phyloP scores from a whole-genome alignment of 2,113 vertebrate species.

The Sitta europaea region DNA sequence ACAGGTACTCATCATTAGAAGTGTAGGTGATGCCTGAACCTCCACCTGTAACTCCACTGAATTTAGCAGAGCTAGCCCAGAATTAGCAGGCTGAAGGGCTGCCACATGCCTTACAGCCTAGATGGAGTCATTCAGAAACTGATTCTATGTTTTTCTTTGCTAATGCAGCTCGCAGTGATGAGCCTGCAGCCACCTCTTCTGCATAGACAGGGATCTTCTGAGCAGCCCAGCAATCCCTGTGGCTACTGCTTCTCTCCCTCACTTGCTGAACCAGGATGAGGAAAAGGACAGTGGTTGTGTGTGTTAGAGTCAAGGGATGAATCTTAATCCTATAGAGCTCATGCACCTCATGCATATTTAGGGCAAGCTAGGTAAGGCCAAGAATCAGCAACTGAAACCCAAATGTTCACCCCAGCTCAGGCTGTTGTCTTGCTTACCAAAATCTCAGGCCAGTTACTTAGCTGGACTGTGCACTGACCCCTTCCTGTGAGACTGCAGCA shows the following conservation, averaged over 20 bases:
- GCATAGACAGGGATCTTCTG: not conserved
- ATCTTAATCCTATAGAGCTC: not conserved
- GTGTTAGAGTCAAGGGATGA: not conserved
- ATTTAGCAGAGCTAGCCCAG: not conserved
- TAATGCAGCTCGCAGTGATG: rapidly evolving
- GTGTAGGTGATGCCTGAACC: not conserved
- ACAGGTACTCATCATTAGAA: not conserved
- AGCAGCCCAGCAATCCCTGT: not conserved
- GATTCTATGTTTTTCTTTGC: not conserved
- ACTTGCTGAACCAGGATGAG: not conserved
- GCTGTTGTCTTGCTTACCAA: not conserved
- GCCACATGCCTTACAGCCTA: not conserved
- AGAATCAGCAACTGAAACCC: not conserved
- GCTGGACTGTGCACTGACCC: not conserved
- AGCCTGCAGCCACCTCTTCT: not conserved
- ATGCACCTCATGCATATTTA: not conserved
- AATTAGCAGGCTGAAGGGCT: not conserved
- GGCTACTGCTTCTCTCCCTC: not conserved
- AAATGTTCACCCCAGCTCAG: rapidly evolving
- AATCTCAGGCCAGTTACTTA: not conserved
- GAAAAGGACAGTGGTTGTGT: not conserved
- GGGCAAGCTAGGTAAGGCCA: not conserved
- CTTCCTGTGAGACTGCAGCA: rapidly evolving
- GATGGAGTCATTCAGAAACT: not conserved
- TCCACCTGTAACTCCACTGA: not conserved